These are phyloP conservation scores for Calcarius lapponicus DNA, from an alignment of 2,797 vertebrate species.

Conservation along the genomic window DNA sequence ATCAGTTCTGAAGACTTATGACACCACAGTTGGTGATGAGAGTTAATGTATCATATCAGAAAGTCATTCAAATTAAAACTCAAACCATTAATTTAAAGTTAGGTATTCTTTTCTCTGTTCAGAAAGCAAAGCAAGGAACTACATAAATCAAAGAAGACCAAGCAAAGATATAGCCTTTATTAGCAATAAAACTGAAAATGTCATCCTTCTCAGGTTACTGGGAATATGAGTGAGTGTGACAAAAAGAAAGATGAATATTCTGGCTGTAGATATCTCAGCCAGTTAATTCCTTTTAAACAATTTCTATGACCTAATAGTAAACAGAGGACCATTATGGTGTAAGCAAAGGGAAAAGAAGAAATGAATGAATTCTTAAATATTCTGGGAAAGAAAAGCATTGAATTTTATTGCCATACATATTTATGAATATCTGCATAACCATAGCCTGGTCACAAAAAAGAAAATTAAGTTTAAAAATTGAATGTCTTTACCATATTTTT, in stretches of 20 bases:
- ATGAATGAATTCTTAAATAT: not conserved
- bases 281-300: not conserved
- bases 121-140: not conserved
- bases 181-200: not conserved
- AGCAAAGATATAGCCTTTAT: not conserved
- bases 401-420: not conserved
- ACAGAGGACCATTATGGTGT: not conserved
- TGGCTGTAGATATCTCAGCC: not conserved
- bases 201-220: not conserved
- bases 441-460: not conserved
- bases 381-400: not conserved
- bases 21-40: not conserved
- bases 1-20: not conserved
- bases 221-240: not conserved
- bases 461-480: not conserved
- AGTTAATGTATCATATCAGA: not conserved
- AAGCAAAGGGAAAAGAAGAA: not conserved
- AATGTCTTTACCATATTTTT: not conserved
- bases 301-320: not conserved
- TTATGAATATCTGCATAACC: not conserved
- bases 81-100: not conserved
- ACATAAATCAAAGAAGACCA: not conserved
- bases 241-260: not conserved
- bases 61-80: constrained; percentile 15
- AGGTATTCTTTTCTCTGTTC: not conserved